A percentile compares a stretch with the other conserved stretches of the same genome.
Conservation (phyloP, 1,140 invertebrate genomes). For the Habropoda laboriosa region DNA sequence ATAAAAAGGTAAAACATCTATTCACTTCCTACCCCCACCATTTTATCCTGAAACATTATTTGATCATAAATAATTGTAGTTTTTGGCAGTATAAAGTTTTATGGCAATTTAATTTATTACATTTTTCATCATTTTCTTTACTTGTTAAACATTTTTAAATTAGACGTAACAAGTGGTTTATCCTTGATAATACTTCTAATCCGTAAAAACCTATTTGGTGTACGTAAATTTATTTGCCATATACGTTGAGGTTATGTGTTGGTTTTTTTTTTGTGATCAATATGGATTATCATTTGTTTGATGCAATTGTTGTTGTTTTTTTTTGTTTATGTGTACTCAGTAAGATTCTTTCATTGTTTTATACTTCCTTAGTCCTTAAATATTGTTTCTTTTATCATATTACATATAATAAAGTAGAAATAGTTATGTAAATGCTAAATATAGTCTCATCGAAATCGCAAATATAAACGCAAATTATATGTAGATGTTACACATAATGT, state of each 20-base stretch:
- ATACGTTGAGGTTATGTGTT: conserved; percentile 25
- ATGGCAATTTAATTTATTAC: neutral
- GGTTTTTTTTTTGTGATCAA: neutral
- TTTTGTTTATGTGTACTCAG: neutral
- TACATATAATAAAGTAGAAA: neutral
- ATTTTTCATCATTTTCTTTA: neutral
- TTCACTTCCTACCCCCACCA: neutral
- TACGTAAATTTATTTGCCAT: neutral
- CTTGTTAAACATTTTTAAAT: neutral
- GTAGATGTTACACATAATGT: neutral
- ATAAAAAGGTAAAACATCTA: conserved; percentile 61
- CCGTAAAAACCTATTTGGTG: no score
- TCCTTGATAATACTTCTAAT: neutral
- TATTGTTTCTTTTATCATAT: neutral
- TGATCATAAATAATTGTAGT: neutral
- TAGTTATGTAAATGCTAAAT: neutral
- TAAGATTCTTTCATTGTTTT: no score
- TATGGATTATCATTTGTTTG: neutral
- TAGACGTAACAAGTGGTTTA: neutral
- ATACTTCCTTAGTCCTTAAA: no score
- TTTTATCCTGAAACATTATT: neutral
- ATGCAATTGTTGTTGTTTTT: neutral
- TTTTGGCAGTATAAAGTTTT: neutral
- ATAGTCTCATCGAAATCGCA: neutral
- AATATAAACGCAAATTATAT: conserved; percentile 3